Evolutionary conservation across 2,113 vertebrate genomes (phyloP).

Genomic region (Notothenia coriiceps): DNA sequence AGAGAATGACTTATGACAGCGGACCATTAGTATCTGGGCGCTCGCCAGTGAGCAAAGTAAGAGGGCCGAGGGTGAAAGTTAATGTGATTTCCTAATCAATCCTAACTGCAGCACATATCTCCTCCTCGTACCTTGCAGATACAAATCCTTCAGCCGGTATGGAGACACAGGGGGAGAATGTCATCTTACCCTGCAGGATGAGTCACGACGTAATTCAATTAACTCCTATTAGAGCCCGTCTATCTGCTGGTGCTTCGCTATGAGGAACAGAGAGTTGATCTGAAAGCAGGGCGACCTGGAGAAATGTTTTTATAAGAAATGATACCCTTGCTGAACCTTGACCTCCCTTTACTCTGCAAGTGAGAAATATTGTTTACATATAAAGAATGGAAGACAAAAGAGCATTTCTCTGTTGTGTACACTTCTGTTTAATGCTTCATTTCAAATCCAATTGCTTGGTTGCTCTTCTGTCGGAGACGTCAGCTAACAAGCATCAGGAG

Average conservation of each 20-base stretch:
- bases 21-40: slow-evolving; percentile 75
- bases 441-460: slow-evolving; percentile 21
- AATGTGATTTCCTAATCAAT: slow-evolving; percentile 82
- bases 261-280: not conserved
- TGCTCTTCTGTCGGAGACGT: slow-evolving; percentile 16
- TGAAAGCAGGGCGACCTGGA: not conserved
- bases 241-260: not conserved
- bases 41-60: slow-evolving; percentile 61
- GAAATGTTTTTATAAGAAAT: not conserved
- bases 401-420: not conserved
- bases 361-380: too few relatives aligned
- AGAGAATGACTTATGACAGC: slow-evolving; percentile 79
- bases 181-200: slow-evolving; percentile 41
- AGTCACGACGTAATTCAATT: slow-evolving; percentile 57
- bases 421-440: not conserved
- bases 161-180: slow-evolving; percentile 1
- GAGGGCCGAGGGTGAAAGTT: slow-evolving; percentile 63
- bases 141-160: slow-evolving; percentile 30
- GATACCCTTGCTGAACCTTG: not conserved
- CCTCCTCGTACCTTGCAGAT: slow-evolving; percentile 52
- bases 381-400: not conserved
- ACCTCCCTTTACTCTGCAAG: not conserved
- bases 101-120: slow-evolving; percentile 55
- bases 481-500: slow-evolving; percentile 57
- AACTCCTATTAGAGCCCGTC: slow-evolving; percentile 25